Evolutionary conservation across 2,113 vertebrate genomes (phyloP), one percentile per base, ranked within the genome.

Genomic region (Empidonax traillii): DNA sequence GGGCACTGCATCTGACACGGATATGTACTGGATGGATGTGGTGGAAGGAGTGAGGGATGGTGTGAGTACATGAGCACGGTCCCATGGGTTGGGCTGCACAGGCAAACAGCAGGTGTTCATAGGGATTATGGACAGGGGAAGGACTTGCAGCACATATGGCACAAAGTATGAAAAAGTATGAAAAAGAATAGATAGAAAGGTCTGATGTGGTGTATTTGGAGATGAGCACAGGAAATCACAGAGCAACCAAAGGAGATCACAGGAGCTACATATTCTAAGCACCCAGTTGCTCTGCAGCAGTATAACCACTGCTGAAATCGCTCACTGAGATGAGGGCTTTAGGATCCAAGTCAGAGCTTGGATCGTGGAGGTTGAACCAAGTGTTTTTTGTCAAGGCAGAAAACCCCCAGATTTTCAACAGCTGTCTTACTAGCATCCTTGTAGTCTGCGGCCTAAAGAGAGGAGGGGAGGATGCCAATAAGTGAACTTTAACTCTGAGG

Each of bases 11-110:
- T 8, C 12, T 53, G 31, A 6, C 37, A 41, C 0, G 1, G 31
- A 18, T 33, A 10, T 37, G 39, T 23, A 1, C 55, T 30, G 31
- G 55, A 55, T 67, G 79, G 23, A 4, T 16, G n/a, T 33, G 44
- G 19, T 52, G 65, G 9, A 33, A 52, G 13, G 80, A 18, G 20
- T 35, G 47, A 62, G 3, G 39, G 61, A 14, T 24, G 65, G 25
- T 5, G 5, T 3, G 6, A 44, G 59, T 0, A 1, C 53, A 10
- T 0, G 1, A 62, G 41, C 37, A 27, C 17, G 2, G 75, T 41
- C 65, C 61, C 0, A 0, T 10, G 72, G 41, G 46, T 13, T 87
- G 78, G 55, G 4, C 28, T 33, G 83, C 47, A 44, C 0, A 2
- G 61, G 68, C 55, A 46, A 81, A 44, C 33, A n/a, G 31, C 22